Evolutionary conservation across 2,113 vertebrate genomes (phyloP), one percentile per base, ranked within the genome.

Genomic region (Corydoras sp.): DNA sequence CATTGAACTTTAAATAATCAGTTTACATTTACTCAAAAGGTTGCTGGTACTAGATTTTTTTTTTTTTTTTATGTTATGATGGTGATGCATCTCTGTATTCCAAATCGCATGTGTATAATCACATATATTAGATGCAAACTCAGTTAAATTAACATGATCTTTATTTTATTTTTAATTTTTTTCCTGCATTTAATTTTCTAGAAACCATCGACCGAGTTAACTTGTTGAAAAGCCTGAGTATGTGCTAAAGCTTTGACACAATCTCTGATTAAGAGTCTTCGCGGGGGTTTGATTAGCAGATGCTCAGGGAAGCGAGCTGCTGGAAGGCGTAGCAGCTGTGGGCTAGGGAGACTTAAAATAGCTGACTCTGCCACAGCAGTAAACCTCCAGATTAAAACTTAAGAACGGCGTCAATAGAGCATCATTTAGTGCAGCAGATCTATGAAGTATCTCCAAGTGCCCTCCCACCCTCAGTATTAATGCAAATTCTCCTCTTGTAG

Each of bases 271-370:
- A 68, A 58, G 30, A 67, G 61, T 30, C 68, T 76, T 73, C 9
- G 13, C 14, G 15, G 77, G 74, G 56, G 12, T 65, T 76, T 73
- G 58, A 81, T 85, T 77, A 84, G 79, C 71, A 77, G 78, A 82
- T 79, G 73, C 79, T 63, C 59, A 70, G 50, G 54, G 67, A 63
- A 81, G 73, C 69, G 67, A 67, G 30, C 51, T 67, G 63, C 67
- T 51, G 59, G 63, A 56, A 67, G 67, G 15, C 56, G n/a, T 55
- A 29, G 48, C 54, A 10, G 29, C 35, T 9, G 9, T 55, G 56
- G 30, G 30, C 58, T 64, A 61, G 4, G 61, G 55, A 12, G 53
- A 30, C 76, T 78, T 78, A 68, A 68, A 74, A 74, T 74, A 74
- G 68, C 58, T 51, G 10, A 12, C 4, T 51, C 58, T 32, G 3